Conservation (phyloP, 1,140 invertebrate species). For the Drosophila arizonae region DNA sequence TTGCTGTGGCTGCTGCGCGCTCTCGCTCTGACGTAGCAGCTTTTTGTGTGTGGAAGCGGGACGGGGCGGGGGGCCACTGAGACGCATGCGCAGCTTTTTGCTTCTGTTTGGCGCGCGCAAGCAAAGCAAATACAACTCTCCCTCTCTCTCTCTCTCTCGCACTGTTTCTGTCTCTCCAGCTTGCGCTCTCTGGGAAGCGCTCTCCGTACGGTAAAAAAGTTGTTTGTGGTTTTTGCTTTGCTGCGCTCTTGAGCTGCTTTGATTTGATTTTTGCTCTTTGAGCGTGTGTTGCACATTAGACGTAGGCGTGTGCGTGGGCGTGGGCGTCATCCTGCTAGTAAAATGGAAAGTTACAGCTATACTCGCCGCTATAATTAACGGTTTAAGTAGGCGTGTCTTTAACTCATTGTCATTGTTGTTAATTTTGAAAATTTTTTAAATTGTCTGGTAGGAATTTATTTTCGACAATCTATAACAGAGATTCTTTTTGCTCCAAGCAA, state of each 20-base stretch:
- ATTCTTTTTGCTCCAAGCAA: neutral
- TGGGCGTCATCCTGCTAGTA: slow-evolving; percentile 35
- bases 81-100: slow-evolving; percentile 73
- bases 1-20: slow-evolving; percentile 1
- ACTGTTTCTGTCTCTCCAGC: slow-evolving; percentile 29
- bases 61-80: slow-evolving; percentile 21
- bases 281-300: slow-evolving; percentile 32
- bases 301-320: slow-evolving; percentile 23
- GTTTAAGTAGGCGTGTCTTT: slow-evolving; percentile 23
- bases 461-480: neutral
- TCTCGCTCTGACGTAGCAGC: slow-evolving; percentile 51
- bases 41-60: neutral
- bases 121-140: slow-evolving; percentile 8
- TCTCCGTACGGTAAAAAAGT: slow-evolving; percentile 50
- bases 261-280: slow-evolving; percentile 73
- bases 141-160: slow-evolving; percentile 34
- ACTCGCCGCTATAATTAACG: neutral
- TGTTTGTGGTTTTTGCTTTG: slow-evolving; percentile 71
- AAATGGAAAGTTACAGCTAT: slow-evolving; percentile 48
- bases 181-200: slow-evolving; percentile 20
- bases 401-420: neutral
- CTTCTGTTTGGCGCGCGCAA: slow-evolving; percentile 57
- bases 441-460: neutral
- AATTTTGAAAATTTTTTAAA: neutral
- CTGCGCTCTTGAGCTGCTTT: slow-evolving; percentile 69